Evolutionary conservation across 1,140 invertebrate species (phyloP).

Genomic region (Ylistrum balloti): DNA sequence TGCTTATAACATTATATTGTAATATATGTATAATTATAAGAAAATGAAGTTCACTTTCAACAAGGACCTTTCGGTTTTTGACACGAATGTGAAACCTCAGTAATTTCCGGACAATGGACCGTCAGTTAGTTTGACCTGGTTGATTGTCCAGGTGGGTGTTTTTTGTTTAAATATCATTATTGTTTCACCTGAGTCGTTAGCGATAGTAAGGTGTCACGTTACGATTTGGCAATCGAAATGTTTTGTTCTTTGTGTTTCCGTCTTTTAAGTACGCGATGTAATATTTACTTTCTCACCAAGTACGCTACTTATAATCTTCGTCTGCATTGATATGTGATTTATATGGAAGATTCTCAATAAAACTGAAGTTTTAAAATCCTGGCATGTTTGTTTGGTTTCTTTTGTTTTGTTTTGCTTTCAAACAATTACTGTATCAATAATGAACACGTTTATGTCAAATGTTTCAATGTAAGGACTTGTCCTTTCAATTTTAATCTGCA

Average conservation of each 20-base stretch:
- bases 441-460: too few relatives aligned
- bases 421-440: too few relatives aligned
- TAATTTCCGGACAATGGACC: background rate
- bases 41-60: background rate
- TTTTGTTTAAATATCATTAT: background rate
- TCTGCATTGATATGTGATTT: too few relatives aligned
- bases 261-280: background rate
- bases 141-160: background rate
- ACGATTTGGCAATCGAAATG: background rate
- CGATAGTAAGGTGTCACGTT: background rate
- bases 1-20: background rate
- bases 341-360: too few relatives aligned
- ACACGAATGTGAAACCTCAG: background rate
- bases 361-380: too few relatives aligned
- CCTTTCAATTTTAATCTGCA: too few relatives aligned
- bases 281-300: background rate
- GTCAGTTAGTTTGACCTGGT: background rate
- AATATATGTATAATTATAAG: background rate
- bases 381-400: too few relatives aligned
- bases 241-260: slow-evolving; percentile 5
- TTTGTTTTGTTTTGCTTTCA: too few relatives aligned
- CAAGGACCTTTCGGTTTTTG: slow-evolving; percentile 5
- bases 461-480: too few relatives aligned
- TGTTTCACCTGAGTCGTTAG: background rate
- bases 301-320: background rate